phyloP scores from a whole-genome alignment of 2,797 vertebrate genomes.

The Pyrocephalus nanus region DNA sequence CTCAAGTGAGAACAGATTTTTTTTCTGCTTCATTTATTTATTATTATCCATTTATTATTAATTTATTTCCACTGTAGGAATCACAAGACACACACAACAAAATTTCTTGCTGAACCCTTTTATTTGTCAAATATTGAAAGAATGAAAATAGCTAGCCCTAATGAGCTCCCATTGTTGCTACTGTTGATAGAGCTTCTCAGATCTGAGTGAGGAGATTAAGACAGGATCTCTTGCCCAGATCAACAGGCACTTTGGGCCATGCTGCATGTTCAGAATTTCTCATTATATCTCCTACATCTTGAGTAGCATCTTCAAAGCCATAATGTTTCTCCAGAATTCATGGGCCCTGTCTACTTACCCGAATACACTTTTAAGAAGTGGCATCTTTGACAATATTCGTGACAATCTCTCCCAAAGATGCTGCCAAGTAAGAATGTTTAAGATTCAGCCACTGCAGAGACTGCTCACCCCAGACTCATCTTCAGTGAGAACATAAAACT shows the following conservation, averaged over 20 bases:
- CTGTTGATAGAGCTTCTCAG: not conserved
- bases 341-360: accelerated
- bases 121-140: not conserved
- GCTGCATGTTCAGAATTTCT: not conserved
- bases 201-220: not conserved
- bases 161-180: not conserved
- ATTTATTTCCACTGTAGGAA: not conserved
- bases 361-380: not conserved
- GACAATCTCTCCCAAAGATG: not conserved
- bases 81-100: not conserved
- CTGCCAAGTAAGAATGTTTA: not conserved
- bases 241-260: not conserved
- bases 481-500: not conserved
- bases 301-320: not conserved
- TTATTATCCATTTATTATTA: not conserved
- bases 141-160: not conserved
- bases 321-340: not conserved
- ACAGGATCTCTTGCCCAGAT: not conserved
- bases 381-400: not conserved
- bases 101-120: not conserved
- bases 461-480: not conserved
- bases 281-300: not conserved
- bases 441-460: not conserved
- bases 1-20: not conserved
- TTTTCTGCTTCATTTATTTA: not conserved